Evolutionary conservation across 37 sponge, comb jelly and placozoan genomes (phyloP).

Genomic region (Eunapius fragilis): DNA sequence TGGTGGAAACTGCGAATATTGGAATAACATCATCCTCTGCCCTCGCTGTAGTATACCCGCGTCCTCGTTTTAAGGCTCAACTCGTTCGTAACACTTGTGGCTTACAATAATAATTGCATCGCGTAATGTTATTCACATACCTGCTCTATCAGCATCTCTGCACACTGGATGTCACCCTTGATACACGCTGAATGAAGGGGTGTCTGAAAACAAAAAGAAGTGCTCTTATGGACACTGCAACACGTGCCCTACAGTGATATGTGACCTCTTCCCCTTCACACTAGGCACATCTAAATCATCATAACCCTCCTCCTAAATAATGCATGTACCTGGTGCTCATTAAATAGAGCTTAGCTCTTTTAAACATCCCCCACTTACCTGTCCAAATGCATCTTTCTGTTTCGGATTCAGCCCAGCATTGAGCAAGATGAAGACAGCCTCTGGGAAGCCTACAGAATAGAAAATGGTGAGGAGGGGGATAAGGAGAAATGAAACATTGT

Average conservation of each 20-base stretch:
- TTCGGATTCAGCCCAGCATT: slow-evolving; percentile 76
- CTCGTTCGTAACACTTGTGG: neutral
- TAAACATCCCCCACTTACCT: slow-evolving; percentile 16
- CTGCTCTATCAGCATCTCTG: slow-evolving; percentile 78
- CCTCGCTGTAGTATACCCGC: neutral
- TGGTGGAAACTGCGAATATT: slow-evolving; percentile 85
- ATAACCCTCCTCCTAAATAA: too few relatives aligned
- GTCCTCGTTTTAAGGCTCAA: neutral
- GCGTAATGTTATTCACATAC: slow-evolving; percentile 34
- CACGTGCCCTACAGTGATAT: neutral
- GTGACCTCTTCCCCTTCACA: too few relatives aligned
- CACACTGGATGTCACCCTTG: slow-evolving; percentile 78
- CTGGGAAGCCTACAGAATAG: slow-evolving; percentile 57
- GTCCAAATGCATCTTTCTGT: slow-evolving; percentile 78
- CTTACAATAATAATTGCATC: slow-evolving; percentile 6
- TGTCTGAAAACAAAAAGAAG: slow-evolving; percentile 34
- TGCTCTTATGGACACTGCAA: neutral
- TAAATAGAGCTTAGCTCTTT: too few relatives aligned
- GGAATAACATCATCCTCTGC: slow-evolving; percentile 58
- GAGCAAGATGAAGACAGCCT: slow-evolving; percentile 65
- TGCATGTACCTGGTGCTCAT: too few relatives aligned
- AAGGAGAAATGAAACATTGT: neutral
- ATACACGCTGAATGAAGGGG: slow-evolving; percentile 81
- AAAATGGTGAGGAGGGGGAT: too few relatives aligned
- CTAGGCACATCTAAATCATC: too few relatives aligned